phyloP scores from a whole-genome alignment of 2,113 vertebrate genomes.

The Potamarius usumacintae region DNA sequence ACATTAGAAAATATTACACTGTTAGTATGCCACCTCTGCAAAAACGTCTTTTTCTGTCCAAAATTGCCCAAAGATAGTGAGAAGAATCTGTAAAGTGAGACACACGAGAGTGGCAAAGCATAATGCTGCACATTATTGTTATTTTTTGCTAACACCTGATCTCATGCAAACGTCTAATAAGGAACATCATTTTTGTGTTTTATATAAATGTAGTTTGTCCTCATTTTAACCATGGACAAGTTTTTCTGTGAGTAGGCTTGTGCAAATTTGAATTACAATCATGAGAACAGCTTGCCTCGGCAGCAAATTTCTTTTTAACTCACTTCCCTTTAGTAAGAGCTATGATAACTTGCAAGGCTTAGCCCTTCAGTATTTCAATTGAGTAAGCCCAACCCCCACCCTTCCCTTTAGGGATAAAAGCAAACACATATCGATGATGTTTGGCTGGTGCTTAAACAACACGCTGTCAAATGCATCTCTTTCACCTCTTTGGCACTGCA shows the following conservation, averaged over 20 bases:
- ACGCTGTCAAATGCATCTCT: conserved; percentile 7
- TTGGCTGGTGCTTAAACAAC: conserved; percentile 60
- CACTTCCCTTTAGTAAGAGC: conserved; percentile 23
- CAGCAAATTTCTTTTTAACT: conserved; percentile 25
- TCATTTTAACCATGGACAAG: neutral
- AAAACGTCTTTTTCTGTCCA: conserved; percentile 3
- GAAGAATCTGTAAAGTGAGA: neutral
- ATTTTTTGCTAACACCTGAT: neutral
- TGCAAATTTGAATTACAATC: neutral
- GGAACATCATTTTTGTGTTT: neutral
- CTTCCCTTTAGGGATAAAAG: conserved; percentile 8
- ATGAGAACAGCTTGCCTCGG: neutral
- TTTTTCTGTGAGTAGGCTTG: neutral
- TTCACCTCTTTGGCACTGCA: conserved; percentile 59
- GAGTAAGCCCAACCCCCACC: conserved; percentile 50
- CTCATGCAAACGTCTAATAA: neutral
- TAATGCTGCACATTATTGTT: neutral
- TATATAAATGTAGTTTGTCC: neutral
- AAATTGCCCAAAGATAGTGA: neutral
- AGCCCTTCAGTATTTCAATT: conserved; percentile 41
- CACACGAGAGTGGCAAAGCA: neutral
- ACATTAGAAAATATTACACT: conserved; percentile 44
- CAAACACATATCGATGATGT: conserved; percentile 51
- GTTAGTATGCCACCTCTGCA: conserved; percentile 42
- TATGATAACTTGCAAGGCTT: conserved; percentile 11